Evolutionary conservation across 2,113 vertebrate species (phyloP), one percentile per base, ranked within the genome.

Genomic region (Ariopsis seemanni): DNA sequence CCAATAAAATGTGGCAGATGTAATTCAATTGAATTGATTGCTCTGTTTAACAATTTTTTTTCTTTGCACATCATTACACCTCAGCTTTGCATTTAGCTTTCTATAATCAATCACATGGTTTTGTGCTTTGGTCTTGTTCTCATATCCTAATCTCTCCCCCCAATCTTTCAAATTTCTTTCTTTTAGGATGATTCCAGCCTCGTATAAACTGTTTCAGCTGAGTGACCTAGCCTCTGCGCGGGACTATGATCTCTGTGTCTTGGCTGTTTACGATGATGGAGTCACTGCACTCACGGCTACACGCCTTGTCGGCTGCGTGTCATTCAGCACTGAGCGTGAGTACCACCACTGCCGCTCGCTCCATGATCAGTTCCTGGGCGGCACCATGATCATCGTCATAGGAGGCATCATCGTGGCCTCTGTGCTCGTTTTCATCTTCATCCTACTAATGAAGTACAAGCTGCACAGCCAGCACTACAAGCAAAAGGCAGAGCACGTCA

Each of bases 361-460:
- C 69, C 93, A 95, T 15, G 95, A 96, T 91, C 96, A 96, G 93
- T 96, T 97, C 90, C 92, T 97, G 67, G 96, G 96, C 0, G 96
- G 96, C 0, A 97, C 96, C 83, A 96, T 97, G 96, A 97, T 97
- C 91, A 96, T 97, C 89, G 95, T 96, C 90, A 96, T 97, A 5
- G 96, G 96, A 0, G 96, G 96, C 11, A 96, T 97, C 92, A 97
- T 97, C 22, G 96, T 96, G 89, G 96, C 96, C 5, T 96, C 95
- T 0, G 96, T 97, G 62, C 93, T 97, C 67, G 96, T 97, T 89
- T 97, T 97, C 92, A 97, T 96, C 92, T 96, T 97, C 92, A 96
- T 97, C 90, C 95, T 97, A 17, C 94, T 97, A 86, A 96, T 96
- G 95, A 95, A 96, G 91, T 97, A 96, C 92, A 97, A 96, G 91